phyloP scores from a whole-genome alignment of 2,113 vertebrate species.

The Psephotus haematonotus region DNA sequence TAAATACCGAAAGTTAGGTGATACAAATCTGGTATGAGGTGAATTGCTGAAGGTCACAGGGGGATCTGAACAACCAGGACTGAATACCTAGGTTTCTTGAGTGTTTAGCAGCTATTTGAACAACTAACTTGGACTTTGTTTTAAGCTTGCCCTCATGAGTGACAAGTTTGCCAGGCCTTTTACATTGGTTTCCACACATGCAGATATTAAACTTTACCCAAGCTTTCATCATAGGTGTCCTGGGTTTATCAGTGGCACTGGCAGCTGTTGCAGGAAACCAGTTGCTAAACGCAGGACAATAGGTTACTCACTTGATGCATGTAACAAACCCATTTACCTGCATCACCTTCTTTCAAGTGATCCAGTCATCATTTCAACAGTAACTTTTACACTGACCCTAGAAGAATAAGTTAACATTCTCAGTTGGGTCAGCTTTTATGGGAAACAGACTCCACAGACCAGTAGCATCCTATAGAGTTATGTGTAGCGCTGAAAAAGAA shows the following conservation, averaged over 20 bases:
- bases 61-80: neutral
- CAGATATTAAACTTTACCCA: neutral
- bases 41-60: neutral
- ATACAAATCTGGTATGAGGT: neutral
- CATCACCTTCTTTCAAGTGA: neutral
- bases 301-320: neutral
- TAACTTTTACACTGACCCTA: neutral
- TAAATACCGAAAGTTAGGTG: neutral
- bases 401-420: neutral
- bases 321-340: neutral
- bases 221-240: neutral
- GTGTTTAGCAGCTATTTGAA: neutral
- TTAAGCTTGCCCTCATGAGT: neutral
- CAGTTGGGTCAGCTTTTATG: neutral
- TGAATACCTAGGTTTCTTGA: neutral
- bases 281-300: too few relatives aligned
- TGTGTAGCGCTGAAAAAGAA: neutral
- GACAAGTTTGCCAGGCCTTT: neutral
- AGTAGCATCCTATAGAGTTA: neutral
- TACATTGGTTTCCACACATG: neutral
- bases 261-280: too few relatives aligned
- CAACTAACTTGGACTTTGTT: neutral
- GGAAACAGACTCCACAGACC: neutral
- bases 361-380: neutral
- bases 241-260: too few relatives aligned